Conservation (phyloP, 2,888 invertebrate genomes). For the Rhogogaster chlorosoma region DNA sequence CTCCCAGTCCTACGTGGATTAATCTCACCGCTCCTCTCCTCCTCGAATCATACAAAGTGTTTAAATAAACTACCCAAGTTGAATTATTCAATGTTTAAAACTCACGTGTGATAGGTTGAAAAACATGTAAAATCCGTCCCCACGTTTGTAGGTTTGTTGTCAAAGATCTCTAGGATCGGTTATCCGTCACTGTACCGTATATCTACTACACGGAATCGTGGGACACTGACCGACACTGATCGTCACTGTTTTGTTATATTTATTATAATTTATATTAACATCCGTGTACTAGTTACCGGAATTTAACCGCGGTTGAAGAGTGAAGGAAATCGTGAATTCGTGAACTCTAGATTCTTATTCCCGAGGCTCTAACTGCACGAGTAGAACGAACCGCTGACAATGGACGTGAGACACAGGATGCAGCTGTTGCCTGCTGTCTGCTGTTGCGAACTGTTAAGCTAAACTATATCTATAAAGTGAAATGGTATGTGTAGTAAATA, state of each 20-base stretch:
- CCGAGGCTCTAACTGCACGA: neutral
- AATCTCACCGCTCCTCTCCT: neutral
- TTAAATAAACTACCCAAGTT: neutral
- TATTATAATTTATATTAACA: neutral
- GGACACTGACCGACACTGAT: neutral
- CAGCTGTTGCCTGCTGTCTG: slow-evolving; percentile 28
- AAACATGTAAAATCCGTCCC: neutral
- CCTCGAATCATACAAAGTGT: neutral
- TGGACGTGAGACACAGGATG: slow-evolving; percentile 33
- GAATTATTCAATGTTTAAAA: neutral
- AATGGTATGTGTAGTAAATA: slow-evolving; percentile 36
- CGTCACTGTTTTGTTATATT: neutral
- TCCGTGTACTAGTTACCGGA: neutral
- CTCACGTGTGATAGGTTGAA: neutral
- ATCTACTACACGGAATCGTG: neutral
- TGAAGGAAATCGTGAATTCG: neutral
- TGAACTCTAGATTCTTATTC: neutral
- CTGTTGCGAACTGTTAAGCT: slow-evolving; percentile 3
- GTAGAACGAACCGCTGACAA: neutral
- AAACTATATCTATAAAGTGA: slow-evolving; percentile 3
- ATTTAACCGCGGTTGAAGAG: neutral
- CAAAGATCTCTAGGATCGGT: neutral
- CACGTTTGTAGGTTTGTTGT: neutral
- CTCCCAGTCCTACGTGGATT: neutral
- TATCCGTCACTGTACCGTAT: neutral